Percentiles rank a stretch among this genome's conserved stretches.
Conservation (phyloP, 1,140 invertebrate genomes). For the Drosophila teissieri region DNA sequence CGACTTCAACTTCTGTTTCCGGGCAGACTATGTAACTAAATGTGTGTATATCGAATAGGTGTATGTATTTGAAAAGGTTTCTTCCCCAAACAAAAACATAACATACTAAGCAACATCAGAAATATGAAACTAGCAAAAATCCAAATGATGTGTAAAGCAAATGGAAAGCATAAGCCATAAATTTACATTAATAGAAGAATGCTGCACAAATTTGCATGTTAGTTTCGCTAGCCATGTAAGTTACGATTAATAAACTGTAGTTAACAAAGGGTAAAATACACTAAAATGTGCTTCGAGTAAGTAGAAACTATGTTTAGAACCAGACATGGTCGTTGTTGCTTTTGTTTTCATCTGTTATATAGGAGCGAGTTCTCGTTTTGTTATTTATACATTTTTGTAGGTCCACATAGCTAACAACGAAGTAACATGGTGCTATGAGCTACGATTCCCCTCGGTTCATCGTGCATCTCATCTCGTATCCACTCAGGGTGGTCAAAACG, state of each 20-base stretch:
- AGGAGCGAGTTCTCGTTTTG: conserved; percentile 27
- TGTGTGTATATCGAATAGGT: conserved; percentile 63
- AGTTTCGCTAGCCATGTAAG: conserved; percentile 45
- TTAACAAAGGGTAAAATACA: conserved; percentile 58
- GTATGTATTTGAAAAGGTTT: conserved; percentile 78
- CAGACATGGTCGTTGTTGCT: conserved; percentile 49
- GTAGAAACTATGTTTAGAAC: conserved; percentile 27
- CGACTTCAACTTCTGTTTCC: conserved; percentile 20
- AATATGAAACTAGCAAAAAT: conserved; percentile 22
- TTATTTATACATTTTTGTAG: conserved; percentile 34
- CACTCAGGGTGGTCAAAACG: conserved; percentile 61
- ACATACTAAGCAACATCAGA: conserved; percentile 26
- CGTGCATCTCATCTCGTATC: conserved; percentile 2
- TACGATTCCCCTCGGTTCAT: conserved; percentile 53
- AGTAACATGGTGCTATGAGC: conserved; percentile 83
- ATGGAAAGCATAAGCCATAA: conserved; percentile 25
- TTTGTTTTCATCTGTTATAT: conserved; percentile 21
- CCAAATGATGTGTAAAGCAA: conserved; percentile 28
- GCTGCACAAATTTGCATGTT: conserved; percentile 69
- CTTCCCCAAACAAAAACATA: conserved; percentile 46
- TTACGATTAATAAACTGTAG: conserved; percentile 52
- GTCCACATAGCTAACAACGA: conserved; percentile 73
- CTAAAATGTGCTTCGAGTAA: conserved; percentile 22
- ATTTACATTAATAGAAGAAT: conserved; percentile 27
- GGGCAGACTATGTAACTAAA: conserved; percentile 36